Percentiles rank a stretch among this genome's conserved stretches.
Evolutionary conservation across 2,113 vertebrate genomes (phyloP).

Genomic region (Ceyx margarethae): DNA sequence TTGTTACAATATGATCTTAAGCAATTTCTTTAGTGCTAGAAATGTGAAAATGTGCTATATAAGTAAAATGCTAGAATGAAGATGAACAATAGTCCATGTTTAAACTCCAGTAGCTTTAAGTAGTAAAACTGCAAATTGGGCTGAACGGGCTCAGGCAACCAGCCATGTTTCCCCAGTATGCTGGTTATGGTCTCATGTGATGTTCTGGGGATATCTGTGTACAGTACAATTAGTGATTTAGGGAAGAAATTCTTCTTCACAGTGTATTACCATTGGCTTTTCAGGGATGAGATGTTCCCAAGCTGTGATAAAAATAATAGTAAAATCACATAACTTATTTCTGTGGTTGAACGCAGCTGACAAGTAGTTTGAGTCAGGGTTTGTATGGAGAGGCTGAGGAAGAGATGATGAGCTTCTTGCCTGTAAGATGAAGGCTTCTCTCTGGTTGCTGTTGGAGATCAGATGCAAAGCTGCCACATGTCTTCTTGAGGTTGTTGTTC

Average conservation of each 20-base stretch:
- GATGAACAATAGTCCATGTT: neutral
- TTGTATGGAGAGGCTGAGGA: neutral
- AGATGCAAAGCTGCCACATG: no score
- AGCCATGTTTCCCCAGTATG: no score
- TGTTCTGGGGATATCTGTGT: neutral
- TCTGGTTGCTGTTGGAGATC: accelerated
- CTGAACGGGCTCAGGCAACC: no score
- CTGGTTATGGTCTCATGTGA: neutral
- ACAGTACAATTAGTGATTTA: neutral
- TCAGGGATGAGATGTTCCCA: neutral
- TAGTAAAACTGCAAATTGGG: neutral
- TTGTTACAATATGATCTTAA: neutral
- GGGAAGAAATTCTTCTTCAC: neutral
- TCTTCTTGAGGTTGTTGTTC: neutral
- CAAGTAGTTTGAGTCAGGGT: neutral
- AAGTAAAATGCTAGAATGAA: neutral
- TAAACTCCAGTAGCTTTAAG: neutral
- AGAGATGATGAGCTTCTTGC: neutral
- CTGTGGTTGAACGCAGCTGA: neutral
- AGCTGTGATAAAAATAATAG: neutral
- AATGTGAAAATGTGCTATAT: neutral
- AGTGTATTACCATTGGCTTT: neutral
- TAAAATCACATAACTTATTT: neutral
- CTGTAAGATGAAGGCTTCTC: neutral
- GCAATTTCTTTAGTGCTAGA: neutral